phyloP scores from a whole-genome alignment of 2,888 invertebrate species.

The Norana najaformis region DNA sequence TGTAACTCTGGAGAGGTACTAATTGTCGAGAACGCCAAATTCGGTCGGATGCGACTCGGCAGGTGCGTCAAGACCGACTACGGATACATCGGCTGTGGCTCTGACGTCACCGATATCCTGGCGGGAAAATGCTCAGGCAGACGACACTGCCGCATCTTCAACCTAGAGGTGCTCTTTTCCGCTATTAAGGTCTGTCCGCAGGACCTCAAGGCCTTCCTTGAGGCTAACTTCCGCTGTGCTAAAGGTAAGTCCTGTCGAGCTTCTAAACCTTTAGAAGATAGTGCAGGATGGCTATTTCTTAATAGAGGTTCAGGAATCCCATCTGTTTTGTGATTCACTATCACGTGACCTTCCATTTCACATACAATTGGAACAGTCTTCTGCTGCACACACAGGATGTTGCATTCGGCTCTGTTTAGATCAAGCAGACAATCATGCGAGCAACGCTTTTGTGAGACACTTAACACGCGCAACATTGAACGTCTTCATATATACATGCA shows the following conservation, averaged over 20 bases:
- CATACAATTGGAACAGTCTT: too few relatives aligned
- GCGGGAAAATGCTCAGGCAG: slow-evolving; percentile 21
- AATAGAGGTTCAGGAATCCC: too few relatives aligned
- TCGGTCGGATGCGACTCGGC: neutral
- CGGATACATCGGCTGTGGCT: slow-evolving; percentile 18
- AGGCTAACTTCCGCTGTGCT: slow-evolving; percentile 23
- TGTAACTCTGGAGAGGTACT: slow-evolving; percentile 16
- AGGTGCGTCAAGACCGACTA: slow-evolving; percentile 25
- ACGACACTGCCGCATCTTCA: slow-evolving; percentile 24
- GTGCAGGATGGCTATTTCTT: too few relatives aligned
- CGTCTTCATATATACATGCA: too few relatives aligned
- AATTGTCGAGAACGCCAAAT: slow-evolving; percentile 15
- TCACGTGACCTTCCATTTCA: too few relatives aligned
- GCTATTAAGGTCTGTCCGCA: neutral
- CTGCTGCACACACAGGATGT: too few relatives aligned
- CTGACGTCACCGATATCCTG: slow-evolving; percentile 21
- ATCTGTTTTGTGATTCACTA: too few relatives aligned
- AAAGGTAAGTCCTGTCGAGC: slow-evolving; percentile 22
- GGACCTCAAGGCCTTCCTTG: slow-evolving; percentile 29
- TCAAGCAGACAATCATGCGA: too few relatives aligned
- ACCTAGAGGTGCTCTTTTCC: slow-evolving; percentile 24
- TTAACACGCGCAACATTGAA: too few relatives aligned
- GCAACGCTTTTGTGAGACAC: too few relatives aligned
- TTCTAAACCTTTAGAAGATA: too few relatives aligned
- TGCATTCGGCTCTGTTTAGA: too few relatives aligned